A percentile compares a stretch with the other conserved stretches of the same genome.
phyloP scores from a whole-genome alignment of 2,888 invertebrate species.

The Drosophila imparisetae region DNA sequence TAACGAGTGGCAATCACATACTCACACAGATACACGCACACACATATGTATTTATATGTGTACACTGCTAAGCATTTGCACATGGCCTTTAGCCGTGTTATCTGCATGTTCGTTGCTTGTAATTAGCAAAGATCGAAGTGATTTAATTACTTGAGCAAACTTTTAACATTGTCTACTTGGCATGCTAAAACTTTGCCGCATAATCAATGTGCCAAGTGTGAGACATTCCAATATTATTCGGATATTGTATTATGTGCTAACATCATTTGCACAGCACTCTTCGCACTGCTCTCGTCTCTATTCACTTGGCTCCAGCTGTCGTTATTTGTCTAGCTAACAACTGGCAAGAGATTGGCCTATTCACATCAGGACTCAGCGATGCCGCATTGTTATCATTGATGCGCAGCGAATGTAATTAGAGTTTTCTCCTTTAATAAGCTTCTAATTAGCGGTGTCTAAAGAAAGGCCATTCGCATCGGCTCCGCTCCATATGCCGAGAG shows the following conservation, averaged over 20 bases:
- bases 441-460: slow-evolving; percentile 65
- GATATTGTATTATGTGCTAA: slow-evolving; percentile 4
- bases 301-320: neutral
- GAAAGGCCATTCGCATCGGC: slow-evolving; percentile 16
- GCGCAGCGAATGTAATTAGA: slow-evolving; percentile 75
- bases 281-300: neutral
- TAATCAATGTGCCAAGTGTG: slow-evolving; percentile 58
- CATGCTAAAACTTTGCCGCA: slow-evolving; percentile 68
- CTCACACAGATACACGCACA: slow-evolving; percentile 6
- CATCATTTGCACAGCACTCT: neutral
- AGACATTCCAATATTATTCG: slow-evolving; percentile 29
- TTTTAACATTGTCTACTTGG: slow-evolving; percentile 75
- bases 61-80: slow-evolving; percentile 1
- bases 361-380: slow-evolving; percentile 44
- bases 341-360: slow-evolving; percentile 19
- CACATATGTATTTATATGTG: neutral
- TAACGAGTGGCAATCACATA: slow-evolving; percentile 55
- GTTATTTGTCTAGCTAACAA: slow-evolving; percentile 29
- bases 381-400: slow-evolving; percentile 69
- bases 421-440: slow-evolving; percentile 66
- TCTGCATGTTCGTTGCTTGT: slow-evolving; percentile 66
- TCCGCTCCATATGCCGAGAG: slow-evolving; percentile 1
- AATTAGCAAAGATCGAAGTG: slow-evolving; percentile 82
- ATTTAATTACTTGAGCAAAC: slow-evolving; percentile 81
- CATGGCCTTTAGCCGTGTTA: slow-evolving; percentile 29